phyloP scores from a whole-genome alignment of 2,797 vertebrate genomes.

The Carcharodon carcharias region DNA sequence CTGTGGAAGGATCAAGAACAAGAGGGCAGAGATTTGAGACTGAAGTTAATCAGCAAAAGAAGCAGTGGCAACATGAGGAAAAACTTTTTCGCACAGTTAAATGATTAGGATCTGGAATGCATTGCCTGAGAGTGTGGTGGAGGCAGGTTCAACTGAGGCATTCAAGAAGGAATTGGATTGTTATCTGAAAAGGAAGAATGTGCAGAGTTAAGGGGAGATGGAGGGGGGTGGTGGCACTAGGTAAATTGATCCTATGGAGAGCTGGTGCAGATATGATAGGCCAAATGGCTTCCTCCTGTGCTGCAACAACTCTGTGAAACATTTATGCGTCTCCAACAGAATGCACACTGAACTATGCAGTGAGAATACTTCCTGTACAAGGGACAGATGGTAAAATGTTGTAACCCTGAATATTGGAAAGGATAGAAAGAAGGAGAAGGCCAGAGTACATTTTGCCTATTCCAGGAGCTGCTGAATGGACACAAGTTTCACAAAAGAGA shows the following conservation, averaged over 20 bases:
- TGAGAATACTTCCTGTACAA: neutral
- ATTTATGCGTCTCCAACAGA: neutral
- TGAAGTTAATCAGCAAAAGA: neutral
- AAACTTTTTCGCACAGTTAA: neutral
- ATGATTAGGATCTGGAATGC: neutral
- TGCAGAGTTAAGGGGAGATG: neutral
- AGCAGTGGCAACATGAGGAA: neutral
- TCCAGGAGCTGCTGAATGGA: neutral
- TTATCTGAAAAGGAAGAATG: neutral
- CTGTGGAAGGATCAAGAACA: too few relatives aligned
- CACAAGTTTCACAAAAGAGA: neutral
- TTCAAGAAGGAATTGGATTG: neutral
- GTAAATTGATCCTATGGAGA: neutral
- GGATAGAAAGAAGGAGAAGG: neutral
- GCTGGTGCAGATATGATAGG: neutral
- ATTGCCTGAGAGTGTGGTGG: neutral
- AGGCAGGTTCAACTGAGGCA: neutral
- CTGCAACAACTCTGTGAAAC: neutral
- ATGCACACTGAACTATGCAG: neutral
- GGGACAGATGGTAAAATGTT: constrained; percentile 14
- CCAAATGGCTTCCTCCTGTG: neutral
- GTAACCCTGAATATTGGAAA: neutral
- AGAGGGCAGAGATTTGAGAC: too few relatives aligned
- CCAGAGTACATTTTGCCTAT: neutral
- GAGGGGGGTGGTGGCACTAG: neutral